These are phyloP conservation scores for Alloscopus bannaensis DNA, from an alignment of 2,888 invertebrate species.

Conservation along the genomic window DNA sequence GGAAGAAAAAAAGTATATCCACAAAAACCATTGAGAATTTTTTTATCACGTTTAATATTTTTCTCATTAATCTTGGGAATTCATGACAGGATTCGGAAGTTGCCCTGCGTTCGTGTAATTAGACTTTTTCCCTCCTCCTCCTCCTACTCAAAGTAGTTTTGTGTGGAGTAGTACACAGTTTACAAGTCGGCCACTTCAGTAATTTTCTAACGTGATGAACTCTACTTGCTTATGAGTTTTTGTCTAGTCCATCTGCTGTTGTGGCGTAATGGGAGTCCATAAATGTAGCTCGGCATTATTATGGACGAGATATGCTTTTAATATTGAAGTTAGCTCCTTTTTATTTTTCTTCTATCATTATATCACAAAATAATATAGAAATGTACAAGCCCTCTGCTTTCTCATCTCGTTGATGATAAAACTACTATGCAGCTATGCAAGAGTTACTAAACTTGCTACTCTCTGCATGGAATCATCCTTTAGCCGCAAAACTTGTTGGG, in stretches of 20 bases:
- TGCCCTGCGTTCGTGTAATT: conserved; percentile 70
- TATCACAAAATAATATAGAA: too few relatives aligned
- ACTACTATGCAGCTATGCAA: too few relatives aligned
- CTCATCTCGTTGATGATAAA: too few relatives aligned
- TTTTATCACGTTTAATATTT: conserved; percentile 71
- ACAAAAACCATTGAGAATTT: conserved; percentile 35
- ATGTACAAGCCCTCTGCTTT: too few relatives aligned
- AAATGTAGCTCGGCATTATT: conserved; percentile 8
- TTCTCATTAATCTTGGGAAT: conserved; percentile 70
- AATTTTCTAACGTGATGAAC: conserved; percentile 50
- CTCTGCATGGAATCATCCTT: too few relatives aligned
- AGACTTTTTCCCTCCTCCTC: conserved; percentile 68
- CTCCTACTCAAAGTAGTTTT: conserved; percentile 27
- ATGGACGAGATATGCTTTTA: conserved; percentile 43
- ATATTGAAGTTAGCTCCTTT: conserved; percentile 13
- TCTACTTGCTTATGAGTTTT: conserved; percentile 50
- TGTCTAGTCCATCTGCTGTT: conserved; percentile 42
- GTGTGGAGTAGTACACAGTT: conserved; percentile 1
- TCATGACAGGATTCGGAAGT: conserved; percentile 72
- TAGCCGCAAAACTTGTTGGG: too few relatives aligned
- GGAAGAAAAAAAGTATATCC: conserved; percentile 4
- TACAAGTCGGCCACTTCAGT: conserved; percentile 23
- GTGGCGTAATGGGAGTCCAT: not conserved
- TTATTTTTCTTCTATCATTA: too few relatives aligned
- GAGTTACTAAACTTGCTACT: too few relatives aligned